Base-by-base conservation (phyloP, 2,113 vertebrate species). In the Podarcis raffonei region DNA sequence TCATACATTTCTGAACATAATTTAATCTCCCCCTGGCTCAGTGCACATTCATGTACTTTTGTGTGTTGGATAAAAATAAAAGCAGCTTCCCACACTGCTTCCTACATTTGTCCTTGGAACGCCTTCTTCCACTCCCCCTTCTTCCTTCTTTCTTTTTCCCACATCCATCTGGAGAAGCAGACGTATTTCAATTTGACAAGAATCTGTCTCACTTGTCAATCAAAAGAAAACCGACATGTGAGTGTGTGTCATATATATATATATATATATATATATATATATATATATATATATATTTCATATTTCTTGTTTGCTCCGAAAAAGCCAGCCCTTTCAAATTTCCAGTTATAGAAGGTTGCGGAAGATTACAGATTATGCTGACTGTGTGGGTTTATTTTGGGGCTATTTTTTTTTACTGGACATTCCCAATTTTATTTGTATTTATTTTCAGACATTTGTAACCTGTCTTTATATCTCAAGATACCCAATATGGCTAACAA, bases 91-190 rank as follows among this genome's bases (percentile, higher is more conserved):
- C 66, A 62, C 76, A 59, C 35, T 9, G 39, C 27, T 79, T 84
- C 65, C 48, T 85, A 80, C 68, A 87, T 93, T 72, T 85, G 6
- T 81, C 86, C 68, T 87, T 87, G 75, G 66, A 87, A 59, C 81
- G 6, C 37, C 83, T 68, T 90, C 30, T 75, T 87, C 13, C 74
- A 35, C 88, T 82, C 18, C 1, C 68, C 76, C 13, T 68, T 37
- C 48, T 83, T 72, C 25, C 18, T 84, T 78, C 65, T 69, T 79
- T 85, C 83, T 85, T 48, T 23, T 85, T 87, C 23, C 65, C 74
- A 30, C 20, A 75, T 2, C 81, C 69, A 78, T 77, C 9, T 77
- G 68, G 66, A 81, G 7, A 90, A 66, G 85, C 0, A 18, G 6
- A 69, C 23, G 18, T 39, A 66, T 72, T 89, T 90, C 53, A 59